A percentile compares a stretch with the other conserved stretches of the same genome.
These are phyloP conservation scores for Trematomus loennbergii DNA, from an alignment of 2,113 vertebrate species.

Conservation along the genomic window DNA sequence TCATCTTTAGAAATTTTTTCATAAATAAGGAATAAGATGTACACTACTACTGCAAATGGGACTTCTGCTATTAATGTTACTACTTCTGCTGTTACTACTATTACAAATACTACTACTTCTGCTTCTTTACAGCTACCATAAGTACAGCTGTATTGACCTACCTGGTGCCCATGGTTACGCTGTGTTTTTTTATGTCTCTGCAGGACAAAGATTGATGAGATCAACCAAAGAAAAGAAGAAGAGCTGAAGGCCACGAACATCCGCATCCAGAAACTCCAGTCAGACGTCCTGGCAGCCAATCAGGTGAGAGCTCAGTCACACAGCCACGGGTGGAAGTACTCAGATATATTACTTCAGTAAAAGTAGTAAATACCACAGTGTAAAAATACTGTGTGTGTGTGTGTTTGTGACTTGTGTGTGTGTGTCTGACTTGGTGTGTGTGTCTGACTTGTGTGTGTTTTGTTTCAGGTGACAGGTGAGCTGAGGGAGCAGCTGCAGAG, in stretches of 20 bases:
- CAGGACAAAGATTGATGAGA: conserved; percentile 92
- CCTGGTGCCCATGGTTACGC: not conserved
- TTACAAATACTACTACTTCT: not conserved
- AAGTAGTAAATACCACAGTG: too few species aligned
- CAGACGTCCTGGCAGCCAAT: conserved; percentile 85
- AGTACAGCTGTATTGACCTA: not conserved
- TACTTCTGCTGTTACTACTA: too few species aligned
- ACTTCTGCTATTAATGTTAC: too few species aligned
- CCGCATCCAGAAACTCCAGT: conserved; percentile 87
- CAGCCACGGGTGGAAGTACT: not conserved
- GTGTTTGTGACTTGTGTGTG: too few species aligned
- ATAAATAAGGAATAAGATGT: too few species aligned
- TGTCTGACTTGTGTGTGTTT: conserved; percentile 1
- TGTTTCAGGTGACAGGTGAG: conserved; percentile 78
- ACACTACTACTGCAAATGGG: too few species aligned
- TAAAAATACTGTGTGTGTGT: too few species aligned
- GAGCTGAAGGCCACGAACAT: conserved; percentile 85
- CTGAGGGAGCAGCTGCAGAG: conserved; percentile 88
- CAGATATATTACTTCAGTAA: too few species aligned
- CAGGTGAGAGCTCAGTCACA: conserved; percentile 79
- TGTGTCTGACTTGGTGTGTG: too few species aligned
- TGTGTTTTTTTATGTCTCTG: not conserved
- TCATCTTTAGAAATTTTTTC: too few species aligned
- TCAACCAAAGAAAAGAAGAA: conserved; percentile 90
- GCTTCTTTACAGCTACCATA: not conserved